Evolutionary conservation across 2,797 vertebrate species (phyloP), one percentile per base, ranked within the genome.

Genomic region (Centropyge bicolor): DNA sequence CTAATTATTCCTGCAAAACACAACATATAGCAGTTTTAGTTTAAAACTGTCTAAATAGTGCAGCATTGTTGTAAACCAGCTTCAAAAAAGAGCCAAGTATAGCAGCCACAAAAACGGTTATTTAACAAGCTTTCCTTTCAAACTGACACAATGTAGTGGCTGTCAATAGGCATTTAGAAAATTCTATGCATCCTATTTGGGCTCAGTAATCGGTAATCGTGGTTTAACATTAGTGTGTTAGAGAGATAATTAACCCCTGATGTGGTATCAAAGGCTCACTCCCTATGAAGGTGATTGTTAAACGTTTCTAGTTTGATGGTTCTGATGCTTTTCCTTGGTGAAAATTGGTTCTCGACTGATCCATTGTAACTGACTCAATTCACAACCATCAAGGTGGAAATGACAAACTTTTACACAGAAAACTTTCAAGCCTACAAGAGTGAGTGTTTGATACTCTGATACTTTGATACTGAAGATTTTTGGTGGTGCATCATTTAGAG

Each of bases 261-360:
- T 52, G 17, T 14, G 57, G 59, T 35, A 84, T 66, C 69, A 76
- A 71, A 76, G 61, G 45, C 69, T 71, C 36, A 31, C 35, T 20
- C 14, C 10, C 22, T 43, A 7, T n/a, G 31, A 31, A 41, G 9
- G 31, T 36, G 43, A 40, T n/a, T 38, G 40, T 52, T 11, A 40
- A 52, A 27, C 13, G 10, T 16, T 48, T 41, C 2, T 13, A 43
- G 22, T 66, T 60, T 63, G 17, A 24, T 27, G 6, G n/a, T 7
- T 49, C 22, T 11, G 13, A 16, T 16, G 4, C 9, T 40, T 49
- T 60, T 75, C 5, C 8, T 27, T 20, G 8, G 5, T 64, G 31
- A 35, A 63, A 10, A 22, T 8, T 7, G 8, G 12, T 20, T 61
- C 63, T 63, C 8, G 0, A 40, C n/a, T 69, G 5, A 64, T 60